phyloP scores from a whole-genome alignment of 1,140 invertebrate genomes.

The Drosophila leontia region DNA sequence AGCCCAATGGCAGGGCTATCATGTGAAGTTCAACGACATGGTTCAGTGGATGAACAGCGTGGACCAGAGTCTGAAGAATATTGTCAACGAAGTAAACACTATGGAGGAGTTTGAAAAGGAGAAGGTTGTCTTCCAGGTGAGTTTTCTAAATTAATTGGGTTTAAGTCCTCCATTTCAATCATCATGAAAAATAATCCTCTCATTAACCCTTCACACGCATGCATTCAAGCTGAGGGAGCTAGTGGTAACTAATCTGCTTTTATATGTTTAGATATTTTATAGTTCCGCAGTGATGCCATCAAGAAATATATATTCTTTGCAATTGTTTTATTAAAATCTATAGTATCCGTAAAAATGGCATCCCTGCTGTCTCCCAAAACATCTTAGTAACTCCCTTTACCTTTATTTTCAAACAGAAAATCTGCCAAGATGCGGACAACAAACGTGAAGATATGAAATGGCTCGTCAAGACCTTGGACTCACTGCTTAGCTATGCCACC shows the following conservation, averaged over 20 bases:
- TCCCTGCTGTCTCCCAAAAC: neutral
- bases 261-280: constrained; percentile 8
- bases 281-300: neutral
- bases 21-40: constrained; percentile 93
- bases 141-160: constrained; percentile 7
- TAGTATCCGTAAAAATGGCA: neutral
- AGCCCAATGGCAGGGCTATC: constrained; percentile 95
- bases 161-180: constrained; percentile 9
- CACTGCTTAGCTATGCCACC: constrained; percentile 92
- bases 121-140: constrained; percentile 95
- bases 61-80: constrained; percentile 92
- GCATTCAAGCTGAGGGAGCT: constrained; percentile 86
- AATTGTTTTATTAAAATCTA: neutral
- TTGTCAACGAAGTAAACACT: constrained; percentile 93
- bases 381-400: neutral
- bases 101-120: constrained; percentile 95
- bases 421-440: constrained; percentile 94
- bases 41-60: constrained; percentile 96
- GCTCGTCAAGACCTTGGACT: constrained; percentile 95
- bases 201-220: constrained; percentile 55
- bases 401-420: constrained; percentile 87
- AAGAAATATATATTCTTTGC: neutral
- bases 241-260: constrained; percentile 86
- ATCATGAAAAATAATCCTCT: constrained; percentile 38
- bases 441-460: constrained; percentile 97